These are phyloP conservation scores for Lanius ludovicianus DNA, from an alignment of 2,113 vertebrate species.

Conservation along the genomic window DNA sequence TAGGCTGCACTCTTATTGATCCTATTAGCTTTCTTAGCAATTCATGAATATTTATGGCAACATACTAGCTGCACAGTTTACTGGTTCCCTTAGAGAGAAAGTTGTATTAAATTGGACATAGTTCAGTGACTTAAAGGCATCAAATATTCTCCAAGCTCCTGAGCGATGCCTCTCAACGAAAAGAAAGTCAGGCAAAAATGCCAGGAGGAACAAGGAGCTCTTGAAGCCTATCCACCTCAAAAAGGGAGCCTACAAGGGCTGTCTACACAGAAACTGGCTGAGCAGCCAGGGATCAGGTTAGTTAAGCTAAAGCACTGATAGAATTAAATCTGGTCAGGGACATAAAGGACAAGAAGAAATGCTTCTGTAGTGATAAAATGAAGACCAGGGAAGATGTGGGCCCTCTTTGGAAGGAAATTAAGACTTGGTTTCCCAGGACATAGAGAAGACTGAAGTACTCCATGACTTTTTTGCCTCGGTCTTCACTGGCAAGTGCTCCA, in stretches of 20 bases:
- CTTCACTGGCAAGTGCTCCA: not conserved
- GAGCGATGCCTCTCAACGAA: not conserved
- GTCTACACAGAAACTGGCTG: not conserved
- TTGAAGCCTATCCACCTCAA: not conserved
- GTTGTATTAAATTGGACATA: slow-evolving; percentile 30
- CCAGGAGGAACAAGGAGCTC: not conserved
- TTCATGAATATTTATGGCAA: slow-evolving; percentile 55
- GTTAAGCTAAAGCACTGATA: not conserved
- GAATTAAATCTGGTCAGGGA: not conserved
- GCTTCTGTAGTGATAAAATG: not conserved
- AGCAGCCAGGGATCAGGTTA: not conserved
- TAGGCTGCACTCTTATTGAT: not conserved
- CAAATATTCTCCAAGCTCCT: not conserved
- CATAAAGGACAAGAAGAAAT: not conserved
- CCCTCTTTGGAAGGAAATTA: not conserved
- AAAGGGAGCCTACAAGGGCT: not conserved
- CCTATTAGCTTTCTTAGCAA: slow-evolving; percentile 11
- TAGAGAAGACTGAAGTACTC: not conserved
- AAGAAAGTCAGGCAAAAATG: not conserved
- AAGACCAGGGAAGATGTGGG: not conserved
- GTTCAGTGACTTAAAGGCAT: slow-evolving; percentile 20
- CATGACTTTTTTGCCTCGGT: not conserved
- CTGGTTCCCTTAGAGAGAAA: slow-evolving; percentile 3
- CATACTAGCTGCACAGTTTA: not conserved
- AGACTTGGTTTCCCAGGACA: not conserved